A percentile compares a stretch with the other conserved stretches of the same genome.
Conservation (phyloP, 2,113 vertebrate species). For the Gallinago media region DNA sequence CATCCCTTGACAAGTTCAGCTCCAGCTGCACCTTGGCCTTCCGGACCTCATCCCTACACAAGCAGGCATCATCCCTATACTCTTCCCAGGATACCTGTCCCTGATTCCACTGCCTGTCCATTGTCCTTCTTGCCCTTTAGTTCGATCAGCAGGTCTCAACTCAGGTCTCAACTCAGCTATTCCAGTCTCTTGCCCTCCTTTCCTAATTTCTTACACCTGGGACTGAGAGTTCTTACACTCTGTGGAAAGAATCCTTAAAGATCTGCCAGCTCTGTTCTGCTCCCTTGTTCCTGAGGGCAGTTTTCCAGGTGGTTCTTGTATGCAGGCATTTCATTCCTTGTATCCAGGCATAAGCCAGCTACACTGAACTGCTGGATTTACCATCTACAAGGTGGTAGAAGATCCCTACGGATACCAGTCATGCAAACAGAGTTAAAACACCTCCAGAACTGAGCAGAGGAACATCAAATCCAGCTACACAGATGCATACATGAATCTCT, state of each 20-base stretch:
- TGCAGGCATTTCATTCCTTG: neutral
- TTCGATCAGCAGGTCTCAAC: neutral
- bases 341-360: neutral
- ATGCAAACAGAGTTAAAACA: neutral
- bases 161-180: neutral
- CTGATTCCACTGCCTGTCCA: neutral
- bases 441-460: neutral
- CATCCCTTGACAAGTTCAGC: neutral
- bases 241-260: neutral
- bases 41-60: neutral
- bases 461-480: neutral
- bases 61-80: neutral
- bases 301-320: neutral
- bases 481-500: neutral
- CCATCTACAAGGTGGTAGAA: neutral
- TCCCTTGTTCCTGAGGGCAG: neutral
- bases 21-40: neutral
- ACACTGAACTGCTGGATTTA: neutral
- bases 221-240: neutral
- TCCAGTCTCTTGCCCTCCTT: neutral
- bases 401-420: neutral
- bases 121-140: neutral
- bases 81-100: neutral
- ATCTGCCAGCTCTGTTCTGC: neutral
- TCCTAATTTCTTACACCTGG: neutral